A percentile compares a stretch with the other conserved stretches of the same genome.
These are phyloP conservation scores for Atta colombica DNA, from an alignment of 1,140 invertebrate genomes.

Conservation along the genomic window DNA sequence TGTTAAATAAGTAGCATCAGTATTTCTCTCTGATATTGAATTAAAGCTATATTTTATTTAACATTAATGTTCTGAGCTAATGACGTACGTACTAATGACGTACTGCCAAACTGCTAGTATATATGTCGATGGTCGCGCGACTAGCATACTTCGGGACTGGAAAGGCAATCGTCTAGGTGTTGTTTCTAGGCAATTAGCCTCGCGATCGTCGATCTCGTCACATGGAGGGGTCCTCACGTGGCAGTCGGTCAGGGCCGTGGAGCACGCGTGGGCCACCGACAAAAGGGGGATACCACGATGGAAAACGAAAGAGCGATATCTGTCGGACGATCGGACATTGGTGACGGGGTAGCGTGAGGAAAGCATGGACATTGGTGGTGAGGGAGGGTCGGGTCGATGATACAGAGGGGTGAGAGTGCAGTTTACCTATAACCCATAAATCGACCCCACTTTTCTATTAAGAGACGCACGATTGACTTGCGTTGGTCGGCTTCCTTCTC, in stretches of 20 bases:
- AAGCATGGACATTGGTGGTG: conserved; percentile 57
- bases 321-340: conserved; percentile 72
- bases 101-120: background rate
- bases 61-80: background rate
- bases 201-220: conserved; percentile 54
- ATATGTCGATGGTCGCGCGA: background rate
- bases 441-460: conserved; percentile 86
- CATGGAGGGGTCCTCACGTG: conserved; percentile 71
- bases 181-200: conserved; percentile 48
- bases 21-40: background rate
- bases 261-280: conserved; percentile 61
- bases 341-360: conserved; percentile 57
- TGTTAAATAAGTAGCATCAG: background rate
- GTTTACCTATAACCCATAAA: conserved; percentile 86
- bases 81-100: background rate
- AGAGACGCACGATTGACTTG: conserved; percentile 86
- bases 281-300: conserved; percentile 72
- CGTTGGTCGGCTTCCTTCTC: conserved; percentile 83
- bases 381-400: conserved; percentile 64
- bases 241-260: conserved; percentile 76
- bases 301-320: conserved; percentile 81
- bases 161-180: conserved; percentile 26
- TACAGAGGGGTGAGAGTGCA: conserved; percentile 73
- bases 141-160: background rate
- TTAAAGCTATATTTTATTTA: background rate